phyloP scores from a whole-genome alignment of 2,113 vertebrate genomes.

The Varanus salvator region DNA sequence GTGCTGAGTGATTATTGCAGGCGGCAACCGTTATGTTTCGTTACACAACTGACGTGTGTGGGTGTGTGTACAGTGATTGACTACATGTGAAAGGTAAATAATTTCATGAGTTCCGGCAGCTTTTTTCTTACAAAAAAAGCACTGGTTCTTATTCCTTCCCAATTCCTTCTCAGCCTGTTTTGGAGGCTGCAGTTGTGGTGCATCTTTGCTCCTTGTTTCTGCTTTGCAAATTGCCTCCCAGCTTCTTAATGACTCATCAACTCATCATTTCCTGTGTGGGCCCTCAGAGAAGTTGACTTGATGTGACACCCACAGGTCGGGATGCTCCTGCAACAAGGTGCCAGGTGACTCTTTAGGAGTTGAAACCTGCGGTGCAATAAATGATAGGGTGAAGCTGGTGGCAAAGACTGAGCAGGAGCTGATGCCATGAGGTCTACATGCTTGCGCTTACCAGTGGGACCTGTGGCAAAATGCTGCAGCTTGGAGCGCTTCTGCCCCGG shows the following conservation, averaged over 20 bases:
- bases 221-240: background rate
- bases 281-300: background rate
- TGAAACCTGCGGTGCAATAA: background rate
- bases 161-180: background rate
- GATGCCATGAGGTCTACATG: no score
- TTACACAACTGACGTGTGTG: no score
- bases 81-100: no score
- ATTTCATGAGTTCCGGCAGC: no score
- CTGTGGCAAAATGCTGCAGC: background rate
- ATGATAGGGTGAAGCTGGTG: background rate
- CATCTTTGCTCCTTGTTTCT: background rate
- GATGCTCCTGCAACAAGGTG: background rate
- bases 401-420: background rate
- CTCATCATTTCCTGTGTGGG: constrained; percentile 7
- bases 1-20: no score
- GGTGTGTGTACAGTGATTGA: no score
- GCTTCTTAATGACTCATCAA: constrained; percentile 15
- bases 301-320: constrained; percentile 2
- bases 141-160: no score
- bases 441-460: background rate
- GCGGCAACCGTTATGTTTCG: no score
- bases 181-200: background rate
- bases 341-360: background rate
- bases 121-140: no score
- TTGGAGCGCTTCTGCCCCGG: background rate